These are phyloP conservation scores for Entomyzon cyanotis DNA, from an alignment of 2,113 vertebrate genomes.

Conservation along the genomic window DNA sequence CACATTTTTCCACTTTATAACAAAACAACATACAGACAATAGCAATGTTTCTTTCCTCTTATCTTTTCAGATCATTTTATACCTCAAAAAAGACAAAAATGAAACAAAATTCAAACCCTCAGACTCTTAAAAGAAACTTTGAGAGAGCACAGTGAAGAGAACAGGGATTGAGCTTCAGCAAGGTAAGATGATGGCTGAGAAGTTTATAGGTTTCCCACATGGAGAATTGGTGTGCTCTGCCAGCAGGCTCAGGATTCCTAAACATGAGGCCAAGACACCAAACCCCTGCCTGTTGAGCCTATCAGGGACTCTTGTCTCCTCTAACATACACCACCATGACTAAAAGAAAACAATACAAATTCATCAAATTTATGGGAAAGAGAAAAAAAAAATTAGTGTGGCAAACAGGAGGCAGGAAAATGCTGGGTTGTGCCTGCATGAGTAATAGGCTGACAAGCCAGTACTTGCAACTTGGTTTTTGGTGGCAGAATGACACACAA, in stretches of 20 bases:
- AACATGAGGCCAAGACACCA: neutral
- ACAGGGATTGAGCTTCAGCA: neutral
- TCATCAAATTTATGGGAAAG: neutral
- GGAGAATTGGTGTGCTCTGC: neutral
- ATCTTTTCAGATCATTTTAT: neutral
- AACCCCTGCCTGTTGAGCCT: neutral
- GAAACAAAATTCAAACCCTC: neutral
- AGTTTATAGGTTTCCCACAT: neutral
- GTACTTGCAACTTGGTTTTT: neutral
- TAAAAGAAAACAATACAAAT: neutral
- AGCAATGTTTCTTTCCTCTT: neutral
- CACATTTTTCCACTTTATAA: neutral
- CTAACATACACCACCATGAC: neutral
- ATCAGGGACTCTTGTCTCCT: neutral
- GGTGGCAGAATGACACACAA: neutral
- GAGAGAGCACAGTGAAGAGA: neutral
- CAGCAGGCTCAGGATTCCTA: neutral
- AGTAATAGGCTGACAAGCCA: rapidly evolving
- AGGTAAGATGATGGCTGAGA: rapidly evolving
- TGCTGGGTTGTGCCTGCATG: rapidly evolving
- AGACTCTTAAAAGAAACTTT: neutral
- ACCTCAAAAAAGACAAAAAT: neutral
- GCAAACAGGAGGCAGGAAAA: neutral
- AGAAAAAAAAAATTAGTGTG: rapidly evolving
- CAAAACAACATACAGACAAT: neutral